A percentile compares a stretch with the other conserved stretches of the same genome.
phyloP scores from a whole-genome alignment of 2,797 vertebrate genomes.

The Hydrolagus colliei region DNA sequence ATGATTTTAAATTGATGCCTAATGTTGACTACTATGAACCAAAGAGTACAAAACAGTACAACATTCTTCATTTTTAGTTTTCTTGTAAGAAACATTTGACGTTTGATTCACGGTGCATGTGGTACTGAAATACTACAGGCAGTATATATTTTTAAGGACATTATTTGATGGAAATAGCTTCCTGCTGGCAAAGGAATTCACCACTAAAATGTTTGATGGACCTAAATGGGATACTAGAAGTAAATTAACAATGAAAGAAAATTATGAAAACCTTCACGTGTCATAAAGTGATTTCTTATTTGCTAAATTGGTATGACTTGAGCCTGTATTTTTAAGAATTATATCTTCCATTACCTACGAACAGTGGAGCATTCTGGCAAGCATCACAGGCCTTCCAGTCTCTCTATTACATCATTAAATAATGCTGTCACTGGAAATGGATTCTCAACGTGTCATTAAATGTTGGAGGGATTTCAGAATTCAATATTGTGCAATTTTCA shows the following conservation, averaged over 20 bases:
- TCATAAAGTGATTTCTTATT: background rate
- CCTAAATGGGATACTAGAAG: background rate
- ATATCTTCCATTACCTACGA: background rate
- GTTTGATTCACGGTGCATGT: too few species aligned
- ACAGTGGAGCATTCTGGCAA: background rate
- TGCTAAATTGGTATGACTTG: conserved; percentile 9
- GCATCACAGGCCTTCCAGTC: background rate
- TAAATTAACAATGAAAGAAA: background rate
- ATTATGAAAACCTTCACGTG: background rate
- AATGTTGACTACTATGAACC: too few species aligned
- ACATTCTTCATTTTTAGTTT: too few species aligned
- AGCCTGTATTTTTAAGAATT: background rate
- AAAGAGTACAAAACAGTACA: too few species aligned
- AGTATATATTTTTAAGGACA: background rate
- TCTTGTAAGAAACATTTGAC: too few species aligned
- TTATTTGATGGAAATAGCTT: background rate
- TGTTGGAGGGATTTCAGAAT: background rate
- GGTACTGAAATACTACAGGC: too few species aligned
- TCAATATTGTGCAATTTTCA: too few species aligned
- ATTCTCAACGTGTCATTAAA: background rate
- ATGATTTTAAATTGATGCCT: too few species aligned
- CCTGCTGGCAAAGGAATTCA: background rate
- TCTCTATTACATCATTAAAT: background rate
- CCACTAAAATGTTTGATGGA: background rate
- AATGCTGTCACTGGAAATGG: background rate